Conservation (phyloP, 1,140 invertebrate species). For the Drosophila fuyamai region DNA sequence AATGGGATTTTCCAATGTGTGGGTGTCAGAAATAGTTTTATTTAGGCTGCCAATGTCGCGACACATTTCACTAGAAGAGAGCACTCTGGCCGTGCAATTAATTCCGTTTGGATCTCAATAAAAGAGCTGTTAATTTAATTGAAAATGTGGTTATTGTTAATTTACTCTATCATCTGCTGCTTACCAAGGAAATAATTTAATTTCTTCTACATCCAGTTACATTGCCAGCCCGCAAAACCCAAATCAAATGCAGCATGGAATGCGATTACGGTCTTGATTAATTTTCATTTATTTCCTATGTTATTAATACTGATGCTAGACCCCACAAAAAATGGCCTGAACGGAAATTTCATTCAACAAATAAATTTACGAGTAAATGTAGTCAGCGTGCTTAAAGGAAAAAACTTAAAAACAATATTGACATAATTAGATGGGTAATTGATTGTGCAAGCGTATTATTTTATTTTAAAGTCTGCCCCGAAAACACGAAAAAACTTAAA, state of each 20-base stretch:
- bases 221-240: conserved; percentile 30
- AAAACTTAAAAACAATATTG: conserved; percentile 21
- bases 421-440: conserved; percentile 53
- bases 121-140: conserved; percentile 72
- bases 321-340: conserved; percentile 19
- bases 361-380: conserved; percentile 53
- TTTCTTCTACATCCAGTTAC: conserved; percentile 48
- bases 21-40: conserved; percentile 54
- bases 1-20: conserved; percentile 35
- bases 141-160: conserved; percentile 68
- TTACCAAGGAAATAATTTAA: conserved; percentile 78
- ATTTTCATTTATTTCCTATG: conserved; percentile 70
- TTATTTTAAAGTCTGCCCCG: conserved; percentile 11
- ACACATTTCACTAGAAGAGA: conserved; percentile 58
- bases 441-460: conserved; percentile 44
- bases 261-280: conserved; percentile 78
- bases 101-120: conserved; percentile 18
- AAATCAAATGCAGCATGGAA: conserved; percentile 44
- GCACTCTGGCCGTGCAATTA: conserved; percentile 8
- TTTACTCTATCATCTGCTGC: conserved; percentile 65
- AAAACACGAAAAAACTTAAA: conserved; percentile 8
- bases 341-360: conserved; percentile 41
- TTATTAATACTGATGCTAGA: conserved; percentile 25
- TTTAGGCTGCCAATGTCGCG: conserved; percentile 51
- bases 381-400: conserved; percentile 13